Base-by-base conservation (phyloP, 37 sponge, comb jelly and placozoan species). In the Amphimedon queenslandica region DNA sequence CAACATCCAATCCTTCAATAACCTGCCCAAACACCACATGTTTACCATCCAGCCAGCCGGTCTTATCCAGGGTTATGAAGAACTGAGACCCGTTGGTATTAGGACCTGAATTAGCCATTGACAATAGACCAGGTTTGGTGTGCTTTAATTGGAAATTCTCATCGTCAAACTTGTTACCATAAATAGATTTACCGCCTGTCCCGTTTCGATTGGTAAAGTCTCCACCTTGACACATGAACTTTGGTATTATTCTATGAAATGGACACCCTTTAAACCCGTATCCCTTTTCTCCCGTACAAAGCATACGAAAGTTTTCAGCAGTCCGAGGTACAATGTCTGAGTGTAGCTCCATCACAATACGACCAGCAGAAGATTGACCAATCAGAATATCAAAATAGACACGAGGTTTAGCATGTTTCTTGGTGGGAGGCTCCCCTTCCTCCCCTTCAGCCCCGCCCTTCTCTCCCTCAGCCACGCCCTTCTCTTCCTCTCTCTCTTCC, bases 11-110 rank as follows among this genome's bases (percentile, higher is more conserved):
- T 4, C 97, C 97, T 36, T 95, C 88, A 21, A 68, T 36, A 13
- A 99, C 96, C 58, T 87, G 75, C 2, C 99, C 99, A 87, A 99
- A 99, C 61, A 99, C 99, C 1, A 99, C 99, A 74, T 99, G 99
- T 80, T 98, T 98, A 30, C 88, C 90, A 80, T 96, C 93, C 70
- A 93, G 55, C 93, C 93, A 96, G 2, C 86, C 86, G 1, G 93
- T 86, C 67, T 89, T 93, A 25, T 80, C 93, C 4, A 73, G 67
- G 61, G 84, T 80, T 8, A 96, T 77, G 32, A 96, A 96, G 65
- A 96, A 96, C 65, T 96, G 97, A 30, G 93, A 96, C 4, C 97
- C 85, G 43, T 96, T 96, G 16, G 97, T 93, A 40, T 90, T 78
- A 0, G 89, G 87, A 6, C 97, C 97, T 73, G 88, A 82, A 47